Base-by-base conservation (phyloP, 2,797 vertebrate species). In the Loris lydekkerianus region DNA sequence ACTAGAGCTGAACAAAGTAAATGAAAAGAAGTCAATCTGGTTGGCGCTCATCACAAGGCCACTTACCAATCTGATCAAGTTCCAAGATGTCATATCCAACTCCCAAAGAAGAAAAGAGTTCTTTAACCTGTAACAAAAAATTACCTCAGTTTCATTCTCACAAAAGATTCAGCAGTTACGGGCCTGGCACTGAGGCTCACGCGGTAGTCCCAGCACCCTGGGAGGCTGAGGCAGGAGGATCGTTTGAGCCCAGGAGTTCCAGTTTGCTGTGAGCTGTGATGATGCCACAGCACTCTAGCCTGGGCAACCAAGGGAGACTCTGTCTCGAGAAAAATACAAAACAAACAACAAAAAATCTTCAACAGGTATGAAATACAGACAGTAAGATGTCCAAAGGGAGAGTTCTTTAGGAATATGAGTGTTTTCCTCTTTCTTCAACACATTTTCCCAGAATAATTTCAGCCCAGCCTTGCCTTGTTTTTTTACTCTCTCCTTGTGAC, bases 61-160 rank as follows among this genome's bases (percentile, higher is more conserved):
- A 97, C 99, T 99, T 98, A 99, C 99, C 99, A 2, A 99, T 98
- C 78, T 99, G 97, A 98, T 99, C 99, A 96, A 99, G 97, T 95
- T 99, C 99, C 98, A 99, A 89, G 83, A 98, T 98, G 3, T 98
- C 99, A 89, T 97, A 99, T 11, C 98, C 98, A 58, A 99, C 98
- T 43, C 98, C 98, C 96, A 99, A 90, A 72, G 99, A 99, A 67
- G 95, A 98, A 98, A 99, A 99, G 60, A 99, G 98, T 27, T 99
- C 99, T 97, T 99, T 99, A 78, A 99, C 99, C 99, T 99, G 87
- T 21, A 98, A 98, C 29, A 96, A 83, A 98, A 94, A 97, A 15
- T 20, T 15, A 53, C 0, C 56, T 15, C 18, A 70, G 58, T 72
- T 86, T 95, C 72, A 69, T 25, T 91, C 67, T 80, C 5, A 23